Conservation (phyloP, 2,888 invertebrate species). For the Heteromyza rotundicornis region DNA sequence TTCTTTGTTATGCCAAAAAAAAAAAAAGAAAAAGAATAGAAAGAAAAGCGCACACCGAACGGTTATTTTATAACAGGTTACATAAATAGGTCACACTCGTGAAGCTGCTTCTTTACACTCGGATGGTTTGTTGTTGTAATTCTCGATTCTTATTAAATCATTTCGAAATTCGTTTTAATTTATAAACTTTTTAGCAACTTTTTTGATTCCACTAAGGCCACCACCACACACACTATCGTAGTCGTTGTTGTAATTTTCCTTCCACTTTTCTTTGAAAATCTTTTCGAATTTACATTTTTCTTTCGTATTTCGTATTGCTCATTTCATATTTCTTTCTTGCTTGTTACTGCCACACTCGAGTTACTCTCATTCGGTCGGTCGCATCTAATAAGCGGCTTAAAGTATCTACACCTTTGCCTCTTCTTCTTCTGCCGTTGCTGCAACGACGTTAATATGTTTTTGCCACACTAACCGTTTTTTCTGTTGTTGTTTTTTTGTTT, state of each 20-base stretch:
- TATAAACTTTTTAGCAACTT: background rate
- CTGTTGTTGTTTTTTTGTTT: constrained; percentile 25
- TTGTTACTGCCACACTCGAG: constrained; percentile 29
- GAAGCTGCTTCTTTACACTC: background rate
- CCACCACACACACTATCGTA: too few species aligned
- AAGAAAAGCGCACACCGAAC: too few species aligned
- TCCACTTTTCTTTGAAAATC: too few species aligned
- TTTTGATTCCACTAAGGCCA: too few species aligned
- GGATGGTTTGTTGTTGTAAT: too few species aligned
- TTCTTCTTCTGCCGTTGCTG: background rate
- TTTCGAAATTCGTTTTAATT: too few species aligned
- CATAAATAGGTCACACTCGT: constrained; percentile 51
- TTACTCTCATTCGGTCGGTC: constrained; percentile 18
- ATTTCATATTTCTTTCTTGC: constrained; percentile 32
- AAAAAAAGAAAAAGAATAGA: too few species aligned
- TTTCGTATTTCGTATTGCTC: constrained; percentile 16
- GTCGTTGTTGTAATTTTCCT: too few species aligned
- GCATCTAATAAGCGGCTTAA: constrained; percentile 18
- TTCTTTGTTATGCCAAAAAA: too few species aligned
- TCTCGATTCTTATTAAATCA: too few species aligned
- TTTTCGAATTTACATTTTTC: constrained; percentile 12
- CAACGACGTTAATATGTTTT: too few species aligned
- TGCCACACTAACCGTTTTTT: constrained; percentile 15
- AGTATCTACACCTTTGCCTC: constrained; percentile 32
- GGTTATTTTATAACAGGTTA: too few species aligned